Conservation (phyloP, 2,113 vertebrate species). For the Lota lota region DNA sequence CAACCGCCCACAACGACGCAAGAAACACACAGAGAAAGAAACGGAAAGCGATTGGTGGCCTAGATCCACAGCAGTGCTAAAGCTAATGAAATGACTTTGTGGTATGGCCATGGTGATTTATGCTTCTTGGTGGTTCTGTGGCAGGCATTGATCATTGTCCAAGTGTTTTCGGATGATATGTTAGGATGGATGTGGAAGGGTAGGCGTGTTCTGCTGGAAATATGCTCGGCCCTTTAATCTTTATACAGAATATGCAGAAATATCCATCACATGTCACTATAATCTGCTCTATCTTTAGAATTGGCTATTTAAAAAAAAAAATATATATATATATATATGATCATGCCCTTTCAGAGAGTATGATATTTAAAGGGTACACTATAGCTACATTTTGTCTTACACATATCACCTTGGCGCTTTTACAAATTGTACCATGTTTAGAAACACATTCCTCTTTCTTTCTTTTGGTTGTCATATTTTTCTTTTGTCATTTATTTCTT, state of each 20-base stretch:
- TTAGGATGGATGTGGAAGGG: constrained; percentile 6
- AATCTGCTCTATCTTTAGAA: no score
- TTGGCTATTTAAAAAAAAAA: no score
- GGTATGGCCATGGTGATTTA: constrained; percentile 9
- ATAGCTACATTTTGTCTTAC: no score
- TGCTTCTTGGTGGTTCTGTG: constrained; percentile 23
- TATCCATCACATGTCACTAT: no score
- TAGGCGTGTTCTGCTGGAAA: constrained; percentile 6
- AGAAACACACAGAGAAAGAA: constrained; percentile 1
- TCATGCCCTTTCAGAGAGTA: no score
- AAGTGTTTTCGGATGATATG: constrained; percentile 14
- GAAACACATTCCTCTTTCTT: no score
- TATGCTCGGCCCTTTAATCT: not conserved
- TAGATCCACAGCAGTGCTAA: constrained; percentile 5
- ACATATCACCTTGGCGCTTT: no score
- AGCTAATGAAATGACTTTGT: constrained; percentile 40
- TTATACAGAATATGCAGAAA: not conserved
- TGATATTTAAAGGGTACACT: no score
- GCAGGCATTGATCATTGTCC: constrained; percentile 20
- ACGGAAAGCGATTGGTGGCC: not conserved
- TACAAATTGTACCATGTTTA: no score
- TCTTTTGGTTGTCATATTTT: no score
- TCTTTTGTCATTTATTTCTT: no score
- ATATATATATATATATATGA: no score
- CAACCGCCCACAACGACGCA: not conserved